phyloP scores from a whole-genome alignment of 2,888 invertebrate species.

The Brenthis ino region DNA sequence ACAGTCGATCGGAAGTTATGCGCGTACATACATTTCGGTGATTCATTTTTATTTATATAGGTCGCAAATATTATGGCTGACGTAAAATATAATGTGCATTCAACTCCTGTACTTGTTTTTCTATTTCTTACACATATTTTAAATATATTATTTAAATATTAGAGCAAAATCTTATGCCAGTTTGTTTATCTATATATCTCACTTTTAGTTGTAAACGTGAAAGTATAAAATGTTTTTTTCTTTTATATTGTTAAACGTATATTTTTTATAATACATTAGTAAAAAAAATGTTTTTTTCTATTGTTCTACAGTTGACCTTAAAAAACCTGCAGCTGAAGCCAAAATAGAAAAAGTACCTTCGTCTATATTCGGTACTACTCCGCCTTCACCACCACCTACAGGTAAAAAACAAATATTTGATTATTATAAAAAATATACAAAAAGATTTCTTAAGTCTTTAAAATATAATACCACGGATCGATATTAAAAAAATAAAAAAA shows the following conservation, averaged over 20 bases:
- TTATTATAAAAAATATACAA: too few relatives aligned
- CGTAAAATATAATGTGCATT: background rate
- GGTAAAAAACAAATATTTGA: constrained; percentile 13
- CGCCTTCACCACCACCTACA: constrained; percentile 39
- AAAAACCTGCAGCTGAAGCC: constrained; percentile 37
- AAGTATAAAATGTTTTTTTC: background rate
- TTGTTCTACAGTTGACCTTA: constrained; percentile 40
- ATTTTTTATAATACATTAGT: background rate
- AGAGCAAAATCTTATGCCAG: too few relatives aligned
- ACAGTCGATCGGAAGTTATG: too few relatives aligned
- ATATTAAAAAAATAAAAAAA: background rate
- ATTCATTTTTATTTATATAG: too few relatives aligned
- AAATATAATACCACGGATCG: too few relatives aligned
- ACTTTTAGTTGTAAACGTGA: background rate
- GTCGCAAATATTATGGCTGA: too few relatives aligned
- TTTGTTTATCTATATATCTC: background rate
- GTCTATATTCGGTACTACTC: constrained; percentile 45
- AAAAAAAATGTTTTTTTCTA: background rate
- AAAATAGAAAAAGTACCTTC: constrained; percentile 40
- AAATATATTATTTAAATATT: too few relatives aligned
- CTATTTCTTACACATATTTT: too few relatives aligned
- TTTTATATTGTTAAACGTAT: background rate
- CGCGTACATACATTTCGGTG: too few relatives aligned
- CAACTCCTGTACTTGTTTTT: too few relatives aligned
- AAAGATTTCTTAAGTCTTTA: too few relatives aligned